phyloP scores from a whole-genome alignment of 2,888 invertebrate species.

The Drosophila kanekoi region DNA sequence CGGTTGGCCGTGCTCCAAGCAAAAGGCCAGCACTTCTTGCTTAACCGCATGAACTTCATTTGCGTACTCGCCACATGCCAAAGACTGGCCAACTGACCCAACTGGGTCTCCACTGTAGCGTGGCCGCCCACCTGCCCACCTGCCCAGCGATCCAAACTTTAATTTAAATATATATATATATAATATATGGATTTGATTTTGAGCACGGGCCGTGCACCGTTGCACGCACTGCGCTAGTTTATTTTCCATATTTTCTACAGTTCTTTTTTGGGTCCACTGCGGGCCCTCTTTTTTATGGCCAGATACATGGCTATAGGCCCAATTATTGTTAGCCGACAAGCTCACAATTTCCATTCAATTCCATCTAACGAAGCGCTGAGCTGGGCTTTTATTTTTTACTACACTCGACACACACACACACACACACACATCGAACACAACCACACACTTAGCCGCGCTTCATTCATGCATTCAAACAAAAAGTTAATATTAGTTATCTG shows the following conservation, averaged over 20 bases:
- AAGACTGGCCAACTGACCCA: constrained; percentile 36
- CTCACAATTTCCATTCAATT: constrained; percentile 44
- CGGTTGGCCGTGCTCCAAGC: constrained; percentile 45
- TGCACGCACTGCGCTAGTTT: constrained; percentile 54
- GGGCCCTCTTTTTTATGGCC: constrained; percentile 34
- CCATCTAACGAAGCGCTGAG: constrained; percentile 33
- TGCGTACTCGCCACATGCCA: constrained; percentile 34
- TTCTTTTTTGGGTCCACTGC: constrained; percentile 24
- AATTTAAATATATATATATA: constrained; percentile 7
- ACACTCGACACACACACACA: constrained; percentile 16
- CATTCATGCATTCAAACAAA: constrained; percentile 74
- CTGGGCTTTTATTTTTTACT: constrained; percentile 27
- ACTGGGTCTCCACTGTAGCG: constrained; percentile 36
- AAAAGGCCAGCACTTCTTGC: not conserved
- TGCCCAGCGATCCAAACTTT: not conserved
- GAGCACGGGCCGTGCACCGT: constrained; percentile 34
- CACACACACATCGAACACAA: not conserved
- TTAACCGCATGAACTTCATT: constrained; percentile 47
- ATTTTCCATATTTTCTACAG: constrained; percentile 17
- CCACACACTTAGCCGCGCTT: constrained; percentile 49
- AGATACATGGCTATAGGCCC: constrained; percentile 19
- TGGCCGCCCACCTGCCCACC: constrained; percentile 34
- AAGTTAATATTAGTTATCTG: constrained; percentile 79
- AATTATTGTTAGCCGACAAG: constrained; percentile 34
- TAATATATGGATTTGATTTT: constrained; percentile 14